Evolutionary conservation across 2,113 vertebrate species (phyloP).

Genomic region (Myanophis thanlyinensis): DNA sequence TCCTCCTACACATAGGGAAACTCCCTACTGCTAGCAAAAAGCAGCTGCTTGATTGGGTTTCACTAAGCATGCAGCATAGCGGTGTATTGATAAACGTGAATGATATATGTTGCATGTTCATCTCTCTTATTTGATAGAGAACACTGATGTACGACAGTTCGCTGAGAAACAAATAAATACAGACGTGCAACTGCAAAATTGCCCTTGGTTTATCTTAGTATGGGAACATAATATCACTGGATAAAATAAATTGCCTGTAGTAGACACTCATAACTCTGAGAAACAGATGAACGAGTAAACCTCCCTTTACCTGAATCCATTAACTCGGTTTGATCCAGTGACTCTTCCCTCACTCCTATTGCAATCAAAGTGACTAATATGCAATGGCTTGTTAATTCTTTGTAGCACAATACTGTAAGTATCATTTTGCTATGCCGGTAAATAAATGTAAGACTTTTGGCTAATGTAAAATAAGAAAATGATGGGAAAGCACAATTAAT

Average conservation of each 20-base stretch:
- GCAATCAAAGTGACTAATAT: neutral
- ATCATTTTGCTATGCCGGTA: conserved; percentile 12
- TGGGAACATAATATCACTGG: conserved; percentile 14
- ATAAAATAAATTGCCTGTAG: conserved; percentile 37
- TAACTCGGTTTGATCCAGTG: conserved; percentile 11
- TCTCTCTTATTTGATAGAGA: neutral
- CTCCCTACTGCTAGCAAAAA: neutral
- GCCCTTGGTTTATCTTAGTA: conserved; percentile 27
- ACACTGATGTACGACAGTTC: neutral
- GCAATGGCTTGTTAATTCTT: conserved; percentile 1
- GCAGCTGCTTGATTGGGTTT: neutral
- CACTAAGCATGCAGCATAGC: neutral
- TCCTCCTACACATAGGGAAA: neutral
- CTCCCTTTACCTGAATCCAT: neutral
- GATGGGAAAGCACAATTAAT: conserved; percentile 23
- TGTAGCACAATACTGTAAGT: conserved; percentile 2
- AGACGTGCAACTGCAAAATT: neutral
- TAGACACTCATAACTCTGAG: neutral
- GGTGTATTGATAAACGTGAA: neutral
- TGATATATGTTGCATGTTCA: neutral
- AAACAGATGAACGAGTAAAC: conserved; percentile 23
- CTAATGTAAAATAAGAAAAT: conserved; percentile 17
- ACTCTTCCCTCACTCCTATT: neutral
- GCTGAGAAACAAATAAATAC: neutral
- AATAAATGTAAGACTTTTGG: neutral